Percentiles rank a stretch among this genome's conserved stretches.
Conservation (phyloP, 1,140 invertebrate genomes). For the Eulimnadia texana region DNA sequence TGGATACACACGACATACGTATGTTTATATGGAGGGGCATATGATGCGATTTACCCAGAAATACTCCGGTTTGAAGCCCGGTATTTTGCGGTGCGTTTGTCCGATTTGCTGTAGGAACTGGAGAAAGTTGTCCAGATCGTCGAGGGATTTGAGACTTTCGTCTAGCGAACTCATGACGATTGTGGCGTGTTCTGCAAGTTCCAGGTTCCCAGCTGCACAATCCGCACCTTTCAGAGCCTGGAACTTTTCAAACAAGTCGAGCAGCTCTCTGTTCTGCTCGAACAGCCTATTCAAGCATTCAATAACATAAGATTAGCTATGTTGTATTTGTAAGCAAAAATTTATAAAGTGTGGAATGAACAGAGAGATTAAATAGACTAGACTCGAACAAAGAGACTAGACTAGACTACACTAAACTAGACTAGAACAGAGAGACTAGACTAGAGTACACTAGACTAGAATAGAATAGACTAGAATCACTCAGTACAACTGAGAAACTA, state of each 20-base stretch:
- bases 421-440: too few relatives aligned
- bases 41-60: conserved; percentile 53
- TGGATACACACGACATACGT: background rate
- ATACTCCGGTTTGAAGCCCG: conserved; percentile 66
- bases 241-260: conserved; percentile 61
- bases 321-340: background rate
- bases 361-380: too few relatives aligned
- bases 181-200: conserved; percentile 69
- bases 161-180: conserved; percentile 72
- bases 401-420: too few relatives aligned
- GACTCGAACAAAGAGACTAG: background rate
- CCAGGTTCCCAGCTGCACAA: conserved; percentile 52
- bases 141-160: conserved; percentile 65
- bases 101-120: conserved; percentile 66
- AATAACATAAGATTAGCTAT: background rate
- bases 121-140: conserved; percentile 69
- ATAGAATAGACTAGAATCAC: too few relatives aligned
- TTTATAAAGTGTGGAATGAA: background rate
- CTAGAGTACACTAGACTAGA: too few relatives aligned
- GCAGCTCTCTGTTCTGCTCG: conserved; percentile 65
- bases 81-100: conserved; percentile 62
- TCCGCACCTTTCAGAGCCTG: conserved; percentile 54
- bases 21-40: background rate
- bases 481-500: too few relatives aligned
- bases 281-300: conserved; percentile 49